Percentiles rank a stretch among this genome's conserved stretches.
phyloP scores from a whole-genome alignment of 1,140 invertebrate genomes.

The Coenobita brevimanus region DNA sequence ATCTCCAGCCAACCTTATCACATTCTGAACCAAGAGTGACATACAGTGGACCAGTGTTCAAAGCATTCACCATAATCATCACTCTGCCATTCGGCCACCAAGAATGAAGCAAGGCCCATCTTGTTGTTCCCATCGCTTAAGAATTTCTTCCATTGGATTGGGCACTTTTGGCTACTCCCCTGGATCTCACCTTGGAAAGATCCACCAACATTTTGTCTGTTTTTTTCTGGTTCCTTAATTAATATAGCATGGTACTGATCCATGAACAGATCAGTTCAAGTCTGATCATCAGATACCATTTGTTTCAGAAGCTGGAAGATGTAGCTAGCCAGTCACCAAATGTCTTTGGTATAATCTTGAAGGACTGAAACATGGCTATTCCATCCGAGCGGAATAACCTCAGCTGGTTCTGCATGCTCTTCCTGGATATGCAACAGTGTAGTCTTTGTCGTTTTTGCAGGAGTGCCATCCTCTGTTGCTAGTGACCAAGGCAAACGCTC shows the following conservation, averaged over 20 bases:
- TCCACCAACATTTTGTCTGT: neutral
- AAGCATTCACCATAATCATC: no score
- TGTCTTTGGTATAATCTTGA: neutral
- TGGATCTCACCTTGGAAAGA: neutral
- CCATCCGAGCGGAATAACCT: neutral
- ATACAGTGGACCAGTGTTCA: no score
- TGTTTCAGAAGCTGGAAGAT: constrained; percentile 10
- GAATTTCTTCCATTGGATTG: constrained; percentile 1
- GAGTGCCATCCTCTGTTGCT: neutral
- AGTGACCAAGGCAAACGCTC: constrained; percentile 9
- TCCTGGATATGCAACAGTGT: constrained; percentile 1
- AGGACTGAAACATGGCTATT: neutral
- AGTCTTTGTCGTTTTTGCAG: constrained; percentile 16
- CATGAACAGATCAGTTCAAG: neutral
- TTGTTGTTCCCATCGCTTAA: constrained; percentile 27
- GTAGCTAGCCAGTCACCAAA: constrained; percentile 17
- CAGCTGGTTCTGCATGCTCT: neutral
- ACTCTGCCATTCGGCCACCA: constrained; percentile 8
- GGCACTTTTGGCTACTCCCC: neutral
- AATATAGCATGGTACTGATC: constrained; percentile 12
- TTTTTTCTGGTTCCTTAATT: neutral
- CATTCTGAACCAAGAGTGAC: no score
- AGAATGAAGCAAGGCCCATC: constrained; percentile 2
- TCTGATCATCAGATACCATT: neutral
- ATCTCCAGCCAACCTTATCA: no score